These are phyloP conservation scores for Entomyzon cyanotis DNA, from an alignment of 2,113 vertebrate species.

Conservation along the genomic window DNA sequence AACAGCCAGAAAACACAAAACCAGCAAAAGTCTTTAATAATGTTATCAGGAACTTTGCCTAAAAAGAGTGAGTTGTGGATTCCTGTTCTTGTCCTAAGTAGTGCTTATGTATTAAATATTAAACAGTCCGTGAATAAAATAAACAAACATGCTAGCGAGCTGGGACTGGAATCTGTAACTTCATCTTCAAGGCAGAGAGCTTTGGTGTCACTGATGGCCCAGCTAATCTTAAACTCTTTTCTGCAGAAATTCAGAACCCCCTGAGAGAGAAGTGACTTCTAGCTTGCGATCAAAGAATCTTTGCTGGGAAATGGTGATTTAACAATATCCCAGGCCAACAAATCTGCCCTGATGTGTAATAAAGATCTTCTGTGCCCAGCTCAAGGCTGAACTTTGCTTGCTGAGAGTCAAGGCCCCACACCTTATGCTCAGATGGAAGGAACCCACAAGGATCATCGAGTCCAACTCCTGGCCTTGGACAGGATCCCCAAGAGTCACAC, in stretches of 20 bases:
- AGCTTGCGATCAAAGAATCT: not conserved
- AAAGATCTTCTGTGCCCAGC: not conserved
- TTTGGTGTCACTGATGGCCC: not conserved
- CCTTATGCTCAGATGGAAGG: not conserved
- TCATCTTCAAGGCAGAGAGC: not conserved
- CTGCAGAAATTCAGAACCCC: not conserved
- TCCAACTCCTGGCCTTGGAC: not conserved
- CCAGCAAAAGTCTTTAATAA: not conserved
- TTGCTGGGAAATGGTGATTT: not conserved
- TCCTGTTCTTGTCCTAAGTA: not conserved
- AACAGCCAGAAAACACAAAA: not conserved
- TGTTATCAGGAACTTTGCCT: not conserved
- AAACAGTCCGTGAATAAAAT: conserved; percentile 4
- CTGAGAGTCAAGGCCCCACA: not conserved
- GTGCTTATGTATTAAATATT: not conserved
- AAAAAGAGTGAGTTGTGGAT: not conserved
- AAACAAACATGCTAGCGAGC: not conserved
- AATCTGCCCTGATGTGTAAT: not conserved
- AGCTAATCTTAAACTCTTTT: not conserved
- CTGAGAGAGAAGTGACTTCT: not conserved
- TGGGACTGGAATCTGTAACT: not conserved
- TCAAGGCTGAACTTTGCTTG: not conserved
- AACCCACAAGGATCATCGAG: not conserved
- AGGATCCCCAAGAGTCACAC: not conserved
- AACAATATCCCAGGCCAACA: not conserved